Evolutionary conservation across 2,888 invertebrate species (phyloP).

Genomic region (Pocota personata): DNA sequence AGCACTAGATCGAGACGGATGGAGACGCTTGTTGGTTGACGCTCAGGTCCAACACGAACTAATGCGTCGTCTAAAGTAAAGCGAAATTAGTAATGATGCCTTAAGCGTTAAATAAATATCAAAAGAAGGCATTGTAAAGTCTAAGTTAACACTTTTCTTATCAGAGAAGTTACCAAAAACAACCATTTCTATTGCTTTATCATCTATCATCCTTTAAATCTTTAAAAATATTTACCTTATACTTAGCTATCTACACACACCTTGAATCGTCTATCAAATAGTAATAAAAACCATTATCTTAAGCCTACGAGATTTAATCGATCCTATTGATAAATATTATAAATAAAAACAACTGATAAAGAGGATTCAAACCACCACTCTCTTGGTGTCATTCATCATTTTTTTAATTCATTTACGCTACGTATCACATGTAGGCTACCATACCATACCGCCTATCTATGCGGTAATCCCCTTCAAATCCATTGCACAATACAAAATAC

Average conservation of each 20-base stretch:
- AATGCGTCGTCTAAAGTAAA: too few species aligned
- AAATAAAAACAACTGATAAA: conserved; percentile 13
- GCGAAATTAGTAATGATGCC: too few species aligned
- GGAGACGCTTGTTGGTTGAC: too few species aligned
- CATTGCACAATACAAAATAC: conserved; percentile 45
- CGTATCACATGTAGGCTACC: background rate
- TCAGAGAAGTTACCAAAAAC: background rate
- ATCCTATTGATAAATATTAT: conserved; percentile 1
- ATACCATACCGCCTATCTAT: background rate
- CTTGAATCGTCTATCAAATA: background rate
- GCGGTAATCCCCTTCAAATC: conserved; percentile 18
- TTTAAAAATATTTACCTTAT: too few species aligned
- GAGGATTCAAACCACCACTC: background rate
- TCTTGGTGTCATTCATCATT: conserved; percentile 3
- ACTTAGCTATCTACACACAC: too few species aligned
- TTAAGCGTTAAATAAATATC: too few species aligned
- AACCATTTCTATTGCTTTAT: background rate
- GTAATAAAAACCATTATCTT: background rate
- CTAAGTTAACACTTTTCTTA: background rate
- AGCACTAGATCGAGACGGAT: too few species aligned
- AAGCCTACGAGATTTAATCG: conserved; percentile 3
- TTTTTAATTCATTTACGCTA: background rate
- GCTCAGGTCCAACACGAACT: too few species aligned
- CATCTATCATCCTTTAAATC: background rate
- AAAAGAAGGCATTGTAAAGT: too few species aligned